phyloP scores from a whole-genome alignment of 1,140 invertebrate genomes.

The Polypedilum pembai region DNA sequence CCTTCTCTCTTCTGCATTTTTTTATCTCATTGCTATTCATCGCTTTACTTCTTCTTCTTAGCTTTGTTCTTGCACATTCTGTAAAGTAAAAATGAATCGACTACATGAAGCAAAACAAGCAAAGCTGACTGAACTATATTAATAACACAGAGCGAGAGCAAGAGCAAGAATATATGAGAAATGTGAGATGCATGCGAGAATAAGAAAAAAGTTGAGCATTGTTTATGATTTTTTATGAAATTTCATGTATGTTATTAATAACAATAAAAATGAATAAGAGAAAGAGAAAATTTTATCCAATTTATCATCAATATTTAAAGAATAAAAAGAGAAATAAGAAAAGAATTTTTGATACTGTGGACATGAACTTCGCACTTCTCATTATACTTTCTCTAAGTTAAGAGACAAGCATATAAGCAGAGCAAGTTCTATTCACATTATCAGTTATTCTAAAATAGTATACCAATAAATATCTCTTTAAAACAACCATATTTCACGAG shows the following conservation, averaged over 20 bases:
- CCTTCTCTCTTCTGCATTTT: neutral
- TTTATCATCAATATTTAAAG: neutral
- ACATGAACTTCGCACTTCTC: too few species aligned
- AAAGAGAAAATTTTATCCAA: neutral
- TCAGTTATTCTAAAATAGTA: too few species aligned
- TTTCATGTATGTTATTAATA: conserved; percentile 19
- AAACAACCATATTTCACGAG: too few species aligned
- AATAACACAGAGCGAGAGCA: neutral
- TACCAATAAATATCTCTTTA: too few species aligned
- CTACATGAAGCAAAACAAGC: neutral
- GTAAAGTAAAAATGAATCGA: neutral
- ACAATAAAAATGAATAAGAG: neutral
- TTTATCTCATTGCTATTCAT: neutral
- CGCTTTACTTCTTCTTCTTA: neutral
- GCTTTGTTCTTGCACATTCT: neutral
- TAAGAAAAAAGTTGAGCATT: neutral
- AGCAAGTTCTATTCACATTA: too few species aligned
- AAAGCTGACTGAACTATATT: too few species aligned
- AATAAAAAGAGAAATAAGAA: too few species aligned
- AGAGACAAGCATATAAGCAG: too few species aligned
- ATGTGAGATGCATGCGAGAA: neutral
- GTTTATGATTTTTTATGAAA: neutral
- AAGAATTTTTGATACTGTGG: too few species aligned
- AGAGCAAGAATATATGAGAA: neutral
- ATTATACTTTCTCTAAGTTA: too few species aligned